Evolutionary conservation across 2,888 invertebrate genomes (phyloP).

Genomic region (Acanthosoma haemorrhoidale): DNA sequence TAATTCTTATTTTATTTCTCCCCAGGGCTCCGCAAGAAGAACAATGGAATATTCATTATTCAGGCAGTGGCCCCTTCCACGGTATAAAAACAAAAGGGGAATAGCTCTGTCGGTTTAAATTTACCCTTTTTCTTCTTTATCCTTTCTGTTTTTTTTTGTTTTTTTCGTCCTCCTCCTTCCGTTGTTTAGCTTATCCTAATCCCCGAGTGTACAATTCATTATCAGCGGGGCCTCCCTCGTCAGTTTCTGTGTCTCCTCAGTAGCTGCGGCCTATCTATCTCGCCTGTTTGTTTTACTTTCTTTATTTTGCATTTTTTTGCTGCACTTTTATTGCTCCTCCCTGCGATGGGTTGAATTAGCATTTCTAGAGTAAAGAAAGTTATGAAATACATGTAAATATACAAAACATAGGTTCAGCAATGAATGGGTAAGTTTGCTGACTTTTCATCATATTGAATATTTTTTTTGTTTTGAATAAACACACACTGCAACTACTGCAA

Average conservation of each 20-base stretch:
- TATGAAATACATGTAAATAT: too few species aligned
- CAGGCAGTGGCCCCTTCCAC: neutral
- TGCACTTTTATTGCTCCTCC: neutral
- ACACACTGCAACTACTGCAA: too few species aligned
- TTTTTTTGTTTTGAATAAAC: too few species aligned
- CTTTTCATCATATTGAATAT: too few species aligned
- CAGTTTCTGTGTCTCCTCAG: neutral
- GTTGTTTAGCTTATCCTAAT: constrained; percentile 28
- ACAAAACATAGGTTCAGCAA: too few species aligned
- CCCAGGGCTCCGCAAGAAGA: neutral
- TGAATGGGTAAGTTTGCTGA: too few species aligned
- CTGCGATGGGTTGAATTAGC: neutral
- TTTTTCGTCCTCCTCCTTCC: neutral
- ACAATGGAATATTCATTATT: constrained; percentile 21
- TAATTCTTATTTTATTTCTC: constrained; percentile 26
- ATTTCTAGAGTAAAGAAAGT: too few species aligned
- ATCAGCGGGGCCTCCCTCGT: constrained; percentile 16
- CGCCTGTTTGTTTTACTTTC: neutral
- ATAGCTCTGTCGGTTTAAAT: constrained; percentile 22
- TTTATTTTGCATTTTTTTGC: neutral
- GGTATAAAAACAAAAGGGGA: constrained; percentile 19
- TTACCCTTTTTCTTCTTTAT: constrained; percentile 18
- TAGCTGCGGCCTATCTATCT: neutral
- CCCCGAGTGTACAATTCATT: constrained; percentile 28
- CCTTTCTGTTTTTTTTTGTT: neutral